Percentiles rank a stretch among this genome's conserved stretches.
phyloP scores from a whole-genome alignment of 2,888 invertebrate species.

The Lasioglossum lativentre region DNA sequence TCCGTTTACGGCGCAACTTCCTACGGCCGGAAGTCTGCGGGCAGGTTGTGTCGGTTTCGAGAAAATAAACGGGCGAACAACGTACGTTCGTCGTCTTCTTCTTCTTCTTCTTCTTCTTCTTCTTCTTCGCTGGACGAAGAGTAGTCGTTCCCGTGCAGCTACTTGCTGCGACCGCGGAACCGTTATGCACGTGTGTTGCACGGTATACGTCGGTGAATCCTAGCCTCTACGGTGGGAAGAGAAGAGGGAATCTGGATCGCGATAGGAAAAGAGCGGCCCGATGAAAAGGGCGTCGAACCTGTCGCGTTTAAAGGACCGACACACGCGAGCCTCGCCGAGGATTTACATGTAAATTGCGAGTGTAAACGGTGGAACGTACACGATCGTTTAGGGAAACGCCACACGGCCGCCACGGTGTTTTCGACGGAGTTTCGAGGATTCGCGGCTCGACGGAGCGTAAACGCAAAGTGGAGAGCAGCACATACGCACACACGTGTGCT shows the following conservation, averaged over 20 bases:
- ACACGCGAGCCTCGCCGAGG: neutral
- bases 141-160: slow-evolving; percentile 58
- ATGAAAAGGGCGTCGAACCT: slow-evolving; percentile 49
- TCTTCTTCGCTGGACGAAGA: neutral
- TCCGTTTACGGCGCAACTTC: neutral
- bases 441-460: neutral
- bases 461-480: neutral
- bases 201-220: slow-evolving; percentile 27
- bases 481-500: accelerated
- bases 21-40: slow-evolving; percentile 12
- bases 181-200: slow-evolving; percentile 71
- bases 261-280: slow-evolving; percentile 31
- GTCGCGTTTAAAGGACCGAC: slow-evolving; percentile 15
- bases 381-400: neutral
- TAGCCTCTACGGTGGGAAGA: neutral
- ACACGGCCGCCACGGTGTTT: neutral
- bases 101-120: neutral
- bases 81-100: slow-evolving; percentile 8
- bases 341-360: neutral
- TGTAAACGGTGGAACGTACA: neutral
- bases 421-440: slow-evolving; percentile 3
- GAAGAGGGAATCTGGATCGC: neutral
- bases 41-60: neutral
- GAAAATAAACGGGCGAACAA: slow-evolving; percentile 33
- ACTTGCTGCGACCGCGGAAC: slow-evolving; percentile 72